phyloP scores from a whole-genome alignment of 1,140 invertebrate genomes.

The Babylonia areolata region DNA sequence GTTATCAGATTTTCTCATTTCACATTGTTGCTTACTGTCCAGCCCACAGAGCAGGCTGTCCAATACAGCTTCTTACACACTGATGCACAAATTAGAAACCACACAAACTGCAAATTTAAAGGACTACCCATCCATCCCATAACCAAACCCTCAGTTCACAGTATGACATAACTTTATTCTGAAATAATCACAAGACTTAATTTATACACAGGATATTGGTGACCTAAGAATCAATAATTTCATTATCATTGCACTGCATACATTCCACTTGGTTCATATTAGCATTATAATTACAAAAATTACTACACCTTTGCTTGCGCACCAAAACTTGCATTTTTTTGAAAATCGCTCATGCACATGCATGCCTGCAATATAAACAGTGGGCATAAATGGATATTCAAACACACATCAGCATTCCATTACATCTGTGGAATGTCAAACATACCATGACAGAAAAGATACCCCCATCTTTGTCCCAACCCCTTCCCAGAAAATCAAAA shows the following conservation, averaged over 20 bases:
- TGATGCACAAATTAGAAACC: no score
- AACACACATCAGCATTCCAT: background rate
- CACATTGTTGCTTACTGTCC: no score
- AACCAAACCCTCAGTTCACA: no score
- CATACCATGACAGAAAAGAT: background rate
- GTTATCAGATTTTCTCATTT: no score
- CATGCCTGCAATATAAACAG: background rate
- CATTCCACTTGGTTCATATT: background rate
- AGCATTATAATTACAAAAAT: background rate
- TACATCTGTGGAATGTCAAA: conserved; percentile 3
- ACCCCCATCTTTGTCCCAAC: no score
- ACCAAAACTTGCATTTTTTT: background rate
- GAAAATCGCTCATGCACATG: background rate
- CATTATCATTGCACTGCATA: background rate
- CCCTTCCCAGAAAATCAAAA: no score
- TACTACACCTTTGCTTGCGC: background rate
- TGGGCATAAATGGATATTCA: background rate
- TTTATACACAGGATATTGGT: background rate
- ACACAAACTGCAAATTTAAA: no score
- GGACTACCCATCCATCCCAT: background rate
- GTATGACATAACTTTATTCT: conserved; percentile 8
- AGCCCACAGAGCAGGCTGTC: no score
- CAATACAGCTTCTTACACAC: no score
- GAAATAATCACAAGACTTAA: background rate
- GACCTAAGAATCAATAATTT: background rate